Conservation (phyloP, 2,888 invertebrate genomes). For the Mellilla xanthometata region DNA sequence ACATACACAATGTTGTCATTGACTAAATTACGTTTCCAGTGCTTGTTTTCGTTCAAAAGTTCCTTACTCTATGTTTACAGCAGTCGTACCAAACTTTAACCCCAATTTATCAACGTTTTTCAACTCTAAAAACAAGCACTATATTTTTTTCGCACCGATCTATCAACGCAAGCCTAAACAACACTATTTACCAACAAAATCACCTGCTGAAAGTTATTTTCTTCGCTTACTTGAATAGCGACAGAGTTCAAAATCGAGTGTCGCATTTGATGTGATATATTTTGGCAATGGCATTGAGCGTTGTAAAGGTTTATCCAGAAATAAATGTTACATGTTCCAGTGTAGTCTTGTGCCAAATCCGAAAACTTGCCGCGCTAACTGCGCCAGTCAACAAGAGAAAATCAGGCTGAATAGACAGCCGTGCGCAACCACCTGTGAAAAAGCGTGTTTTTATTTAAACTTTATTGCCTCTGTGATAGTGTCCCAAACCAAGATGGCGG, state of each 20-base stretch:
- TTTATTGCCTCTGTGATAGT: slow-evolving; percentile 45
- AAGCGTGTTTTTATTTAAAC: slow-evolving; percentile 24
- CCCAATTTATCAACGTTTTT: slow-evolving; percentile 11
- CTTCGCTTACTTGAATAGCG: slow-evolving; percentile 17
- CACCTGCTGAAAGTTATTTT: slow-evolving; percentile 10
- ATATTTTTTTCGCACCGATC: slow-evolving; percentile 26
- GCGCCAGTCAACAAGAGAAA: slow-evolving; percentile 60
- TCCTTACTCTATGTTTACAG: too few relatives aligned
- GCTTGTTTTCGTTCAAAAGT: too few relatives aligned
- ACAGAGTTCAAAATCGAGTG: slow-evolving; percentile 43
- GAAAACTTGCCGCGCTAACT: slow-evolving; percentile 59
- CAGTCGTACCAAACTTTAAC: slow-evolving; percentile 12
- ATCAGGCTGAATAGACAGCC: slow-evolving; percentile 55
- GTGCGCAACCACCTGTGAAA: slow-evolving; percentile 36
- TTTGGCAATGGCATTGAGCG: slow-evolving; percentile 44
- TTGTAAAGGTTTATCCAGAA: slow-evolving; percentile 73
- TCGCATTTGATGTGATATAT: slow-evolving; percentile 24
- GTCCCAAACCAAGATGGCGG: slow-evolving; percentile 35
- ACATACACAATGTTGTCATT: slow-evolving; percentile 26
- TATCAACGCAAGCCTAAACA: slow-evolving; percentile 30
- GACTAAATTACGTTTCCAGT: slow-evolving; percentile 23
- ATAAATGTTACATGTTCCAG: slow-evolving; percentile 76
- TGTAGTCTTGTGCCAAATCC: slow-evolving; percentile 64
- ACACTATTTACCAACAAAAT: slow-evolving; percentile 15
- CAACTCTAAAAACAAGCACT: slow-evolving; percentile 15